Conservation (phyloP, 2,888 invertebrate species). For the Thera obeliscata region DNA sequence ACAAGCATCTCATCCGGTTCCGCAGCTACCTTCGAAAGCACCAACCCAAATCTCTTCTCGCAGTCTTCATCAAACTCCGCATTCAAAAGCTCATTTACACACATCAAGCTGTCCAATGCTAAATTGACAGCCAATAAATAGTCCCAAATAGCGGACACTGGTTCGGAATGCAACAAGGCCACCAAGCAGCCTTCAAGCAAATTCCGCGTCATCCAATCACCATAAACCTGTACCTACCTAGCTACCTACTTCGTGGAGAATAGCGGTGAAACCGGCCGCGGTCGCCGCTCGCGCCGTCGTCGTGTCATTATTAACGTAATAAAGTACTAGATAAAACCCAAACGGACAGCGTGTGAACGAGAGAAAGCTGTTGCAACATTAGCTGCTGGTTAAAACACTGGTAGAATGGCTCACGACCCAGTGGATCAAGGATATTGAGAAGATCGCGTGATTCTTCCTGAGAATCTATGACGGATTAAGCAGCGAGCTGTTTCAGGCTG, state of each 20-base stretch:
- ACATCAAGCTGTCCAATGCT: slow-evolving; percentile 56
- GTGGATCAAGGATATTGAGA: not conserved
- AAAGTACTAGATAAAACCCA: slow-evolving; percentile 81
- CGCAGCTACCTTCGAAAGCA: slow-evolving; percentile 20
- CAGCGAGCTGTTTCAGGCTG: not conserved
- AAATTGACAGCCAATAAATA: slow-evolving; percentile 68
- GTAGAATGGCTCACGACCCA: not conserved
- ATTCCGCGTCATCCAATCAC: slow-evolving; percentile 80
- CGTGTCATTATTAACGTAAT: slow-evolving; percentile 74
- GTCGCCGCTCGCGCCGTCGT: slow-evolving; percentile 69
- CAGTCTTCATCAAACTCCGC: slow-evolving; percentile 38
- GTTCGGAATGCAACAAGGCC: slow-evolving; percentile 79
- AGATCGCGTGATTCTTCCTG: no score
- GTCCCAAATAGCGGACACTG: slow-evolving; percentile 66
- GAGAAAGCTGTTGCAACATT: slow-evolving; percentile 82
- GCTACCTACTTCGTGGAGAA: slow-evolving; percentile 27
- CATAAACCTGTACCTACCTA: slow-evolving; percentile 70
- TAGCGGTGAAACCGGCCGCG: slow-evolving; percentile 75
- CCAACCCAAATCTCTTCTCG: slow-evolving; percentile 36
- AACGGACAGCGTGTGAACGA: slow-evolving; percentile 82
- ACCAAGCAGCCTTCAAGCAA: slow-evolving; percentile 66
- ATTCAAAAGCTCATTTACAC: slow-evolving; percentile 44
- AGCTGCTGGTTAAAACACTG: slow-evolving; percentile 43
- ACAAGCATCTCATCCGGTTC: slow-evolving; percentile 22
- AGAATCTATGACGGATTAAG: no score